Evolutionary conservation across 2,113 vertebrate species (phyloP).

Genomic region (Forbesichthys papilliferus): DNA sequence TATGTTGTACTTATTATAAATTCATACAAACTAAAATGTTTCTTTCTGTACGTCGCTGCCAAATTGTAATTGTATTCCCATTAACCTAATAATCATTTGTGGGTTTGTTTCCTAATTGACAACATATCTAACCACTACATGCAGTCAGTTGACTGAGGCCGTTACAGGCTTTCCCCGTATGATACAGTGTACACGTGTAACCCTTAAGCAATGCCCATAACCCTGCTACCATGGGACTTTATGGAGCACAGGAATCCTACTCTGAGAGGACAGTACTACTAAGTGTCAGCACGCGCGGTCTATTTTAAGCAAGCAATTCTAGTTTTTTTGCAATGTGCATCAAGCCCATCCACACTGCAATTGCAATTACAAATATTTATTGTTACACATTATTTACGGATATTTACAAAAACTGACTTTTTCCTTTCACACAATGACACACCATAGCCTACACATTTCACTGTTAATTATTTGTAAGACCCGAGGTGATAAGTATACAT

Average conservation of each 20-base stretch:
- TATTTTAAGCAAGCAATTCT: no score
- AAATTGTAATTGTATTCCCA: no score
- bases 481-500: no score
- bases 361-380: no score
- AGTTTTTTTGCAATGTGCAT: not conserved
- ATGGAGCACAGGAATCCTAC: slow-evolving; percentile 36
- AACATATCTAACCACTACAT: not conserved
- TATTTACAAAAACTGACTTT: not conserved
- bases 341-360: not conserved
- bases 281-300: not conserved
- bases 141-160: not conserved
- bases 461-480: no score
- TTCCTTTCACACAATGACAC: not conserved
- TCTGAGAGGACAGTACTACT: slow-evolving; percentile 20
- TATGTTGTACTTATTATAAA: not conserved
- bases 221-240: slow-evolving; percentile 34
- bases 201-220: slow-evolving; percentile 15
- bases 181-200: slow-evolving; percentile 31
- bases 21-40: no score
- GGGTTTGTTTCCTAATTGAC: not conserved
- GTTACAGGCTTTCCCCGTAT: slow-evolving; percentile 19
- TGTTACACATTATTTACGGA: no score
- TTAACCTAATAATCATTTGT: no score
- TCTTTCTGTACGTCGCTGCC: no score
- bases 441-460: not conserved